Percentiles rank a stretch among this genome's conserved stretches.
Conservation (phyloP, 2,888 invertebrate species). For the Amitus sp. region DNA sequence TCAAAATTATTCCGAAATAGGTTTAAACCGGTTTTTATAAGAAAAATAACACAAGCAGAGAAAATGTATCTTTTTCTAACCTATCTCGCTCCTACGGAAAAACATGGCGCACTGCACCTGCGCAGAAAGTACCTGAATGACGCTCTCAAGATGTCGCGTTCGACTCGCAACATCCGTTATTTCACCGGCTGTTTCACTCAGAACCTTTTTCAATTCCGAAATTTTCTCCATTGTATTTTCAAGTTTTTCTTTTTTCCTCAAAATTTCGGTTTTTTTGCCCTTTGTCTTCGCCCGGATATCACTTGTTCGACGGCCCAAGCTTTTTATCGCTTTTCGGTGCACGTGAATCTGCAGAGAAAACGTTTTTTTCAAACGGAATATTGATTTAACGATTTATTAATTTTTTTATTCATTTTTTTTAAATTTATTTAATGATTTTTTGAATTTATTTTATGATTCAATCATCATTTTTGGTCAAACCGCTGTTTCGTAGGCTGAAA, state of each 20-base stretch:
- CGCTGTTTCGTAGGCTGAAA: constrained; percentile 65
- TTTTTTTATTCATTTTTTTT: too few species aligned
- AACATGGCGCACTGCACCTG: too few species aligned
- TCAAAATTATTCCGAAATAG: too few species aligned
- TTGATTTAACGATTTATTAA: too few species aligned
- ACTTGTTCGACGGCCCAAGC: constrained; percentile 37
- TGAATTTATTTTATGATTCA: neutral
- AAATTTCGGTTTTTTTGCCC: constrained; percentile 39
- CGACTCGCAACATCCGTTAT: constrained; percentile 55
- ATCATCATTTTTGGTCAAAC: constrained; percentile 47
- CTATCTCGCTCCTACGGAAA: too few species aligned
- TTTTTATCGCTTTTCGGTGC: constrained; percentile 42
- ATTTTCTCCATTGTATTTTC: constrained; percentile 26
- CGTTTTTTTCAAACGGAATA: too few species aligned
- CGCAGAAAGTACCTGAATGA: constrained; percentile 65
- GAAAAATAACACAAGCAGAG: too few species aligned
- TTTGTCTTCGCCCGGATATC: constrained; percentile 41
- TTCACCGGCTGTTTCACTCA: constrained; percentile 8
- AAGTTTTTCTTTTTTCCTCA: constrained; percentile 28
- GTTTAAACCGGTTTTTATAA: too few species aligned
- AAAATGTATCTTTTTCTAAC: too few species aligned
- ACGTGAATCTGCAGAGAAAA: constrained; percentile 39
- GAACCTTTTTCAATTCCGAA: constrained; percentile 16
- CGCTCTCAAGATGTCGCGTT: constrained; percentile 70
- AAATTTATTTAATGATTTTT: too few species aligned